Evolutionary conservation across 2,888 invertebrate genomes (phyloP).

Genomic region (Eupelmus urozonus): DNA sequence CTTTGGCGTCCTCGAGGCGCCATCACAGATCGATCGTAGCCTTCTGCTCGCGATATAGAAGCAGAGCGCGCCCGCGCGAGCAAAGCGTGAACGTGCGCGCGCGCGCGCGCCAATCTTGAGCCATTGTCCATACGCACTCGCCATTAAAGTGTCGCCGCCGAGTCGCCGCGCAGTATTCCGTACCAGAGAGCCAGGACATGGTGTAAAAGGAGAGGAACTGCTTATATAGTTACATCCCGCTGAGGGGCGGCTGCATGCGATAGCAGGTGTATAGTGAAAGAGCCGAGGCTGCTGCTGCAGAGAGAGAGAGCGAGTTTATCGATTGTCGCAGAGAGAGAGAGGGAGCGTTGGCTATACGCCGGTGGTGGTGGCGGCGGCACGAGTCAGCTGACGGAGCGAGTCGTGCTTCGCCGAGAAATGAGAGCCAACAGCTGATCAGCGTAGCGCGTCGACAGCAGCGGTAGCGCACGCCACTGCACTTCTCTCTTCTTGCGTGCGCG

Average conservation of each 20-base stretch:
- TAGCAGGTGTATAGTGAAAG: slow-evolving; percentile 36
- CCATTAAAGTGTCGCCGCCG: slow-evolving; percentile 47
- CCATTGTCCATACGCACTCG: slow-evolving; percentile 23
- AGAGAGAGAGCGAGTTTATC: slow-evolving; percentile 64
- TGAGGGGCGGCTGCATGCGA: neutral
- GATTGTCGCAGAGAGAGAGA: slow-evolving; percentile 35
- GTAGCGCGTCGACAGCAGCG: neutral
- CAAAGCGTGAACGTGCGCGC: neutral
- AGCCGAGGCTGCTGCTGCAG: neutral
- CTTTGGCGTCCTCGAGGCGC: slow-evolving; percentile 64
- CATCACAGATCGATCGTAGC: slow-evolving; percentile 63
- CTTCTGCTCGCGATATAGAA: slow-evolving; percentile 55
- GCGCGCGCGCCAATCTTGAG: slow-evolving; percentile 46
- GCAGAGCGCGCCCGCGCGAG: no score
- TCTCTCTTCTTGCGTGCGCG: neutral
- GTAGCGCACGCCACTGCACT: neutral
- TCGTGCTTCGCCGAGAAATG: neutral
- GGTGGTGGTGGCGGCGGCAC: slow-evolving; percentile 7
- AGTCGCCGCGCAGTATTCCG: slow-evolving; percentile 1
- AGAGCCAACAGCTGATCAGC: slow-evolving; percentile 52
- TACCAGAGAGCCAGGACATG: neutral
- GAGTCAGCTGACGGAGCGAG: slow-evolving; percentile 46
- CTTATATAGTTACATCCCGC: neutral
- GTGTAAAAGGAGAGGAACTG: neutral
- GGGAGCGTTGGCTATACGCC: slow-evolving; percentile 39